These are phyloP conservation scores for Chaetodon trifascialis DNA, from an alignment of 2,113 vertebrate species.

Conservation along the genomic window DNA sequence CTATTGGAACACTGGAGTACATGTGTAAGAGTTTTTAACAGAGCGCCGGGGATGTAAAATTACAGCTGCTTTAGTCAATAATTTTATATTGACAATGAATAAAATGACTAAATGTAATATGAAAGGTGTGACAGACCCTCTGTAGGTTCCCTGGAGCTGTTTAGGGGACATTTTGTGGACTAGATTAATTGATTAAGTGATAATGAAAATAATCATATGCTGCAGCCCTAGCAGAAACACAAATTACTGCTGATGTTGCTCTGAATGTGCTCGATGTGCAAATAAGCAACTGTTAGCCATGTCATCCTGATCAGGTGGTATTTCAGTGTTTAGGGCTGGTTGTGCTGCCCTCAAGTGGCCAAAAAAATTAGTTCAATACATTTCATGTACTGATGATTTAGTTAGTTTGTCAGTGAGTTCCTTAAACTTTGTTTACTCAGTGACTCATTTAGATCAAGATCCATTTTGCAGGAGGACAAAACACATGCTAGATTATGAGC, in stretches of 20 bases:
- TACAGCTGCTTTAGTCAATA: background rate
- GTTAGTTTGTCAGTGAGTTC: background rate
- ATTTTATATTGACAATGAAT: background rate
- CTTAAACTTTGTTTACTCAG: background rate
- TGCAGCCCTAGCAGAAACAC: too few species aligned
- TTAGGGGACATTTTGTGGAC: too few species aligned
- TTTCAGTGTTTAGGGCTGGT: background rate
- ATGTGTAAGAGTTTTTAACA: constrained; percentile 89
- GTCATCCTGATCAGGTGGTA: too few species aligned
- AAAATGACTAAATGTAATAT: background rate
- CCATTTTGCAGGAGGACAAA: background rate
- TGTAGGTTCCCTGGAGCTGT: background rate
- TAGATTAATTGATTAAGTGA: too few species aligned
- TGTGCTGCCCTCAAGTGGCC: too few species aligned
- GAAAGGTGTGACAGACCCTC: background rate
- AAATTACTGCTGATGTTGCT: too few species aligned
- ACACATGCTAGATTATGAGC: background rate
- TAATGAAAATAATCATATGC: too few species aligned
- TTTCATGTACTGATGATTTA: background rate
- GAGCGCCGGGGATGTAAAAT: background rate
- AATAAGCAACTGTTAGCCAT: too few species aligned
- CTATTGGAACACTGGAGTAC: constrained; percentile 93
- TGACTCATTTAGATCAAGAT: background rate
- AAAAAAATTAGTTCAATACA: background rate
- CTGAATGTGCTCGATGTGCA: too few species aligned